Base-by-base conservation (phyloP, 2,113 vertebrate genomes). In the Climacteris rufus region DNA sequence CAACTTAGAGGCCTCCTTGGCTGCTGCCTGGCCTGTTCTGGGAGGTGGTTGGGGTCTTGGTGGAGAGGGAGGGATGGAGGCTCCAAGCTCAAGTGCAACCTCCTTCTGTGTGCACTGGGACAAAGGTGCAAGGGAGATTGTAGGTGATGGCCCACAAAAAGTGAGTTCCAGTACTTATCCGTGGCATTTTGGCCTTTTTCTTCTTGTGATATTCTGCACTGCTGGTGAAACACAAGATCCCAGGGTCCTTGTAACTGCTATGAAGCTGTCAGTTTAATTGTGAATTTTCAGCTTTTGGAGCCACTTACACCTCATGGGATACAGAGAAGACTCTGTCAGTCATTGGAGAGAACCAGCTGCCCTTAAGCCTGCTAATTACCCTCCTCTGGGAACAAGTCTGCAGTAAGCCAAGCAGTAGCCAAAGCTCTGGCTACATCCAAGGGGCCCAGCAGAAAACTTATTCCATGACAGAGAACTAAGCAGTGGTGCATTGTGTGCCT, bases 21-120 rank as follows among this genome's bases (percentile, higher is more conserved):
- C 20, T 63, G 39, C 74, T 74, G 80, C 56, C 57, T 57, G 50
- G 45, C 17, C 33, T 69, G 7, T 25, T 45, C 49, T 74, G 54
- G 53, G 79, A 44, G 12, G 20, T 5, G 9, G 2, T 11, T 52
- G 33, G 35, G 33, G 24, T 63, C 40, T 64, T 0, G 0, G 25
- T 24, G 37, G 22, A 31, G 54, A 45, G 39, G 18, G 27, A 44
- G 35, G 25, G 40, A 33, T 21, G 52, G 45, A 84, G 4, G 7
- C 17, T 30, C 12, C 30, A n/a, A 14, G 7, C 59, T 64, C 42
- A 40, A 68, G 42, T 50, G 17, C 22, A 54, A 20, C 6, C 15
- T 80, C 31, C 50, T 60, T 54, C 13, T 35, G 3, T 28, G 47
- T 71, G 16, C 2, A 5, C 16, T 52, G 44, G n/a, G 42, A 74